These are phyloP conservation scores for Ciconia stormi DNA, from an alignment of 2,113 vertebrate species.

Conservation along the genomic window DNA sequence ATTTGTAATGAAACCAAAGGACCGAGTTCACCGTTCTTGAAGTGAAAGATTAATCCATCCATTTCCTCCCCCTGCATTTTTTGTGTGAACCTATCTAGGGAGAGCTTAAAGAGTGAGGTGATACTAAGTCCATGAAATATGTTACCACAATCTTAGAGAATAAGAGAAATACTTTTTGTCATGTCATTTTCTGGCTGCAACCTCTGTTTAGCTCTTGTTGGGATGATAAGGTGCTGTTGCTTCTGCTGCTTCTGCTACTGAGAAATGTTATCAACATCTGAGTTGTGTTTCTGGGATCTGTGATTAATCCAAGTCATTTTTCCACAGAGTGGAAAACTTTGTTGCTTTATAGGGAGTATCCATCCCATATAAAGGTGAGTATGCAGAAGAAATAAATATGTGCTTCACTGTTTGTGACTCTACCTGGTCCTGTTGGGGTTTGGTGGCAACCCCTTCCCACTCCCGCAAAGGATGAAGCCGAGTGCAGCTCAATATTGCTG, in stretches of 20 bases:
- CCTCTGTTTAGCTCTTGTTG: neutral
- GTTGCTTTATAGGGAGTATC: neutral
- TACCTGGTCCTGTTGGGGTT: neutral
- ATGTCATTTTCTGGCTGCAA: neutral
- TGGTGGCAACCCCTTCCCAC: neutral
- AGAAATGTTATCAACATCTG: neutral
- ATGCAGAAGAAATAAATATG: neutral
- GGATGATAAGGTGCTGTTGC: neutral
- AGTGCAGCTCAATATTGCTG: neutral
- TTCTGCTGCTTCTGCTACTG: neutral
- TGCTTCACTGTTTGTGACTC: neutral
- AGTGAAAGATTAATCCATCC: neutral
- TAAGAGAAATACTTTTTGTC: neutral
- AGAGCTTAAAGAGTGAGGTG: neutral
- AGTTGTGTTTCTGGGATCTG: neutral
- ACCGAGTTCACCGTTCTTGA: neutral
- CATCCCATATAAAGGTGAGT: too few species aligned
- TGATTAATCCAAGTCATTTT: neutral
- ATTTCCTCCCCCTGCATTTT: neutral
- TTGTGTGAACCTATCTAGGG: neutral
- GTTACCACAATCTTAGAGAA: neutral
- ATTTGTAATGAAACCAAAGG: neutral
- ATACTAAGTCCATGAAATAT: neutral
- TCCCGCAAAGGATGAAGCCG: neutral
- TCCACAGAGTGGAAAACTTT: neutral